Percentiles rank a stretch among this genome's conserved stretches.
Conservation (phyloP, 2,888 invertebrate genomes). For the Tuta absoluta region DNA sequence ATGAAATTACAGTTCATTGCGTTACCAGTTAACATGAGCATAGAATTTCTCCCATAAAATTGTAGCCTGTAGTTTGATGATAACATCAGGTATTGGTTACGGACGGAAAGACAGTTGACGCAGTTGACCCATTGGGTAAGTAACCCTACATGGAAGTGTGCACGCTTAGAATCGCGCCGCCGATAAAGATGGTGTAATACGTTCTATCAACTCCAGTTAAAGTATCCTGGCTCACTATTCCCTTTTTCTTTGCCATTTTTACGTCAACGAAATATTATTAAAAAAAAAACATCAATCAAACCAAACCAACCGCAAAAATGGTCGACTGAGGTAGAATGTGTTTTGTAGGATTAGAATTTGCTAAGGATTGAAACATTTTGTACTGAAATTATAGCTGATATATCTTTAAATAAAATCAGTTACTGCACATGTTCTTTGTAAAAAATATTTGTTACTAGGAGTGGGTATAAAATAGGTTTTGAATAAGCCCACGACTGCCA, state of each 20-base stretch:
- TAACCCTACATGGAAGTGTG: no score
- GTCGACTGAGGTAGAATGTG: conserved; percentile 58
- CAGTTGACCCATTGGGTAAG: no score
- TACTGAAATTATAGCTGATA: conserved; percentile 41
- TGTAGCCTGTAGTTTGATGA: no score
- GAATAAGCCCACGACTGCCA: conserved; percentile 20
- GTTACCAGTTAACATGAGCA: no score
- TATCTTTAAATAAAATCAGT: conserved; percentile 28
- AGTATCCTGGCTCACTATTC: not conserved
- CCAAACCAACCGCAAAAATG: conserved; percentile 58
- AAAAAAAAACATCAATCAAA: not conserved
- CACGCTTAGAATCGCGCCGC: no score
- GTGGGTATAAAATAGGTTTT: conserved; percentile 4
- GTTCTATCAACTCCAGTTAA: not conserved
- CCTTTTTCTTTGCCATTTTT: not conserved
- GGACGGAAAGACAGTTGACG: no score
- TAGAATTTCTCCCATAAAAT: no score
- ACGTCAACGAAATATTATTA: not conserved
- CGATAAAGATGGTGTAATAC: no score
- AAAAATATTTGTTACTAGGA: not conserved
- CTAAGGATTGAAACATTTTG: conserved; percentile 47
- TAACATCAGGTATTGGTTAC: no score
- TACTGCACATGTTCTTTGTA: not conserved
- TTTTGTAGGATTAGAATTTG: conserved; percentile 57
- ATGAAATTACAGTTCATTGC: no score